Base-by-base conservation (phyloP, 2,888 invertebrate genomes). In the Caenorhabditis doughertyi region DNA sequence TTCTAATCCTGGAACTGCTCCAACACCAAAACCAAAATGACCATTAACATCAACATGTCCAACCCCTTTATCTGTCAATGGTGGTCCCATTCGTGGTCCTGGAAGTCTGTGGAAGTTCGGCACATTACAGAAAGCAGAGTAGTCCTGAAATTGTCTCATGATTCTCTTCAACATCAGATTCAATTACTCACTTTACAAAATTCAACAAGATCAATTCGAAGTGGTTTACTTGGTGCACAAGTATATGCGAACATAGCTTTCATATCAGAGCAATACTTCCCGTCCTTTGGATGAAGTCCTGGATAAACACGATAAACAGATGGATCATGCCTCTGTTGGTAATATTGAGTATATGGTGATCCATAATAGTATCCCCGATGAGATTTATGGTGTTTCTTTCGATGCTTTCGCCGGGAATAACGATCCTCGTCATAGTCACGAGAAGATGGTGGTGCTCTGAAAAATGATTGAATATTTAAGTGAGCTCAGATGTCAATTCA, bases 191-290 rank as follows among this genome's bases (percentile, higher is more conserved):
- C 88, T 79, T 89, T 89, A 64, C 89, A 89, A 62, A 89, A 89
- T 67, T 89, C 89, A 42, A 89, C 89, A 23, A 89, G 80, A 83
- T 89, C 89, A 32, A 89, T 67, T 51, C 89, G 70, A n/a, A 89
- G 79, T 11, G 88, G 86, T 55, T 89, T 89, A 39, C 88, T 87
- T 3, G 89, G 89, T 55, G 87, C 87, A 51, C 89, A 89, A 8
- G 89, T 89, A 71, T 84, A 89, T 0, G 88, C 88, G 60, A 89
- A 89, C 73, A 84, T 83, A 23, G 79, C 83, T 25, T 80, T 81
- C 88, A 89, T 88, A 32, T 87, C 81, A 18, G 82, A 62, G 58
- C 89, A 89, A 51, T 86, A 89, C 7, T 32, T 51, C 21, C 73
- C 68, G 42, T 85, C 84, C 49, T 87, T 87, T 23, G 83, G 85